Evolutionary conservation across 2,888 invertebrate genomes (phyloP).

Genomic region (Monoplex corrugatus): DNA sequence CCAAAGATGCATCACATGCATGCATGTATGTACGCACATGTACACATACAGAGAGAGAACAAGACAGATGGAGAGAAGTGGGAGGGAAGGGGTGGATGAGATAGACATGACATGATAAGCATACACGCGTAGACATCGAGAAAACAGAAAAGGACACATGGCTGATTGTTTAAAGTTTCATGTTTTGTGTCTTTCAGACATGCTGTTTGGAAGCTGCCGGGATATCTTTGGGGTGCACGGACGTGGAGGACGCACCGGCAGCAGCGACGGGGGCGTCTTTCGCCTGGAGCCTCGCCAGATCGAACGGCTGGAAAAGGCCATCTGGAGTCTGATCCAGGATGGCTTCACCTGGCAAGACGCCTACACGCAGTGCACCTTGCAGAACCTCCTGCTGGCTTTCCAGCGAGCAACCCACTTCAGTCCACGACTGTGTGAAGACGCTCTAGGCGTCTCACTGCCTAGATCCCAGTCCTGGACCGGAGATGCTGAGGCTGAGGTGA

Average conservation of each 20-base stretch:
- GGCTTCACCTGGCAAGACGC: conserved; percentile 92
- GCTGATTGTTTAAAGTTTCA: not conserved
- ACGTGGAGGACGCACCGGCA: not conserved
- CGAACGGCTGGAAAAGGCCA: conserved; percentile 87
- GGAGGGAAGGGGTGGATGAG: too few relatives aligned
- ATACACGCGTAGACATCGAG: too few relatives aligned
- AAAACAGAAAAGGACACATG: too few relatives aligned
- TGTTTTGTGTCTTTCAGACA: conserved; percentile 53
- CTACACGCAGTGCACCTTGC: conserved; percentile 92
- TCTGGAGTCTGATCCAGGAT: conserved; percentile 87
- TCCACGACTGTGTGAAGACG: conserved; percentile 56
- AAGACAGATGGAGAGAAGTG: too few relatives aligned
- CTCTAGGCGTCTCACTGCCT: conserved; percentile 50
- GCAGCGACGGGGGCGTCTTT: conserved; percentile 46
- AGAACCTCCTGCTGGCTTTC: conserved; percentile 84
- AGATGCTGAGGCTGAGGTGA: conserved; percentile 52
- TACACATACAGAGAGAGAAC: too few relatives aligned
- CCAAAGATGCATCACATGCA: too few relatives aligned
- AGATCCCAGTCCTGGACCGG: conserved; percentile 33
- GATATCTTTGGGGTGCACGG: conserved; percentile 37
- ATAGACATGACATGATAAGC: too few relatives aligned
- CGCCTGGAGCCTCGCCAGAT: conserved; percentile 77
- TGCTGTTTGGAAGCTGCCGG: conserved; percentile 61
- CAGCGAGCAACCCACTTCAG: conserved; percentile 49
- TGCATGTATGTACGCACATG: too few relatives aligned